A percentile compares a stretch with the other conserved stretches of the same genome.
phyloP scores from a whole-genome alignment of 30 jellyfish, hydroid and myxozoan species.

The Aurelia aurita complex sp. Pacific region DNA sequence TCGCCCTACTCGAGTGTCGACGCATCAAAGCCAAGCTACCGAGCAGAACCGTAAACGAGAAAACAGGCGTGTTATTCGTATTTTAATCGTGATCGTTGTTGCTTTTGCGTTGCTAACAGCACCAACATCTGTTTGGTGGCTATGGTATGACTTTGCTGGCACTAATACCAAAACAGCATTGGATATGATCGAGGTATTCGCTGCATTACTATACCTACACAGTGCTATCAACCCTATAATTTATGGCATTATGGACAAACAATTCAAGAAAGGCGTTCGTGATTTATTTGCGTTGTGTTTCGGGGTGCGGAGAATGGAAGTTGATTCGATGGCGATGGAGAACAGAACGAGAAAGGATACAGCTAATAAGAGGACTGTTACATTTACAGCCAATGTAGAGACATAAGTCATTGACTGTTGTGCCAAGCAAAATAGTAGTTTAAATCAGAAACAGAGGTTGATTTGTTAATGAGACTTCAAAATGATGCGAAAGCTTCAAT shows the following conservation, averaged over 20 bases:
- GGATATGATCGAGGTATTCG: conserved; percentile 76
- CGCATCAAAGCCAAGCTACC: conserved; percentile 39
- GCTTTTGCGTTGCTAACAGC: conserved; percentile 79
- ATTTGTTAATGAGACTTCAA: too few relatives aligned
- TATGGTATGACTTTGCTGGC: conserved; percentile 80
- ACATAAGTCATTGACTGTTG: not conserved
- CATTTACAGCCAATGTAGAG: not conserved
- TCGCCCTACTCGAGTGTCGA: conserved; percentile 50
- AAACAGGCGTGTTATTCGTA: conserved; percentile 59
- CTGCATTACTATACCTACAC: conserved; percentile 76
- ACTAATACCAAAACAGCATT: conserved; percentile 41
- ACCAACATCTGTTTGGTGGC: conserved; percentile 91
- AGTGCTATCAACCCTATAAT: conserved; percentile 77
- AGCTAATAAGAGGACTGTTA: too few relatives aligned
- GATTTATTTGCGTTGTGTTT: conserved; percentile 10
- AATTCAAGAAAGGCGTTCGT: conserved; percentile 58
- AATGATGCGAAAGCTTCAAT: too few relatives aligned
- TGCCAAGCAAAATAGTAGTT: too few relatives aligned
- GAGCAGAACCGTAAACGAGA: conserved; percentile 60
- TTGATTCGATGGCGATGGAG: too few relatives aligned
- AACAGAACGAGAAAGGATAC: too few relatives aligned
- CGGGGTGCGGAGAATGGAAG: too few relatives aligned
- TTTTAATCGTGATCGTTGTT: conserved; percentile 58
- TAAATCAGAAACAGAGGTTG: too few relatives aligned
- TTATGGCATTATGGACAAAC: conserved; percentile 71